These are phyloP conservation scores for Rhinichthys osculus DNA, from an alignment of 2,797 vertebrate species.

Conservation along the genomic window DNA sequence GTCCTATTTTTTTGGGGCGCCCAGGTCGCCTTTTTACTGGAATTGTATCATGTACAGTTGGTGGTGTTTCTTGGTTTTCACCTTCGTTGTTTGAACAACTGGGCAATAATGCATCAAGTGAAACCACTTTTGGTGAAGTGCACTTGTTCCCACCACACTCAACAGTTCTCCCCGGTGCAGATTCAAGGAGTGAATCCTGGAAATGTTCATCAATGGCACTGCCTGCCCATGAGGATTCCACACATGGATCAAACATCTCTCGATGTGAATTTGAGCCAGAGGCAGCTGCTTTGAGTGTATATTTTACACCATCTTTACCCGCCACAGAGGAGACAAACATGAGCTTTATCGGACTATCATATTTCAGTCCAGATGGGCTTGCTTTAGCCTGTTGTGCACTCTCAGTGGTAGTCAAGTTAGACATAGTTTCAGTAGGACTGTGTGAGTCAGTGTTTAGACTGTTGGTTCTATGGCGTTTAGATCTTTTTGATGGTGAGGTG, in stretches of 20 bases:
- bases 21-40: constrained; percentile 90
- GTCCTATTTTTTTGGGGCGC: constrained; percentile 91
- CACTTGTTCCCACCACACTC: constrained; percentile 67
- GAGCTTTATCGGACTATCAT: constrained; percentile 93
- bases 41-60: constrained; percentile 70
- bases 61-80: constrained; percentile 63
- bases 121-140: constrained; percentile 64
- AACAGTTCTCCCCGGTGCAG: constrained; percentile 62
- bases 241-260: constrained; percentile 79
- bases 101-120: constrained; percentile 61
- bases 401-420: constrained; percentile 52
- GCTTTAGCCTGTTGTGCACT: constrained; percentile 49
- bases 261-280: constrained; percentile 72
- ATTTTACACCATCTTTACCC: constrained; percentile 87
- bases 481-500: constrained; percentile 63
- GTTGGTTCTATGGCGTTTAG: constrained; percentile 26
- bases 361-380: constrained; percentile 68
- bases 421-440: constrained; percentile 39
- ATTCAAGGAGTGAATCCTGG: constrained; percentile 55
- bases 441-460: constrained; percentile 42
- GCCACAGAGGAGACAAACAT: constrained; percentile 94
- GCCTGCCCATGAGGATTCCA: constrained; percentile 75
- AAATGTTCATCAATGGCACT: constrained; percentile 61
- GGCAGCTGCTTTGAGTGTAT: constrained; percentile 87
- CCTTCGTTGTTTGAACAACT: constrained; percentile 43